phyloP scores from a whole-genome alignment of 2,888 invertebrate genomes.

The Oasisia sp. region DNA sequence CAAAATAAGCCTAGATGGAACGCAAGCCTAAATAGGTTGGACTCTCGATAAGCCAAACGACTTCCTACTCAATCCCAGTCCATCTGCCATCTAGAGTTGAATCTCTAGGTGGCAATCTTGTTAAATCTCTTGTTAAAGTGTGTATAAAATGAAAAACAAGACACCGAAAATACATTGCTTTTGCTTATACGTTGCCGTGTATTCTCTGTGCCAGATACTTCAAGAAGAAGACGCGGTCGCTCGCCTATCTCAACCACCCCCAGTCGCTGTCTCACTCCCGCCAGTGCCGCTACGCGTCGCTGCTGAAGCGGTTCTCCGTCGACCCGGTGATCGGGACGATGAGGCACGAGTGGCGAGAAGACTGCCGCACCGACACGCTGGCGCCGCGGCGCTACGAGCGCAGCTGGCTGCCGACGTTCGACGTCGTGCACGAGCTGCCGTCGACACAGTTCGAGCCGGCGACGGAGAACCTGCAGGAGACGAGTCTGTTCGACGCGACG shows the following conservation, averaged over 20 bases:
- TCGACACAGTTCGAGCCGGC: background rate
- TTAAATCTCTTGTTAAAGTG: too few relatives aligned
- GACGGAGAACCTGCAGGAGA: background rate
- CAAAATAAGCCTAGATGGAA: too few relatives aligned
- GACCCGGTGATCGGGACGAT: constrained; percentile 3
- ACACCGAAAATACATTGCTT: background rate
- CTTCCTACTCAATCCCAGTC: too few relatives aligned
- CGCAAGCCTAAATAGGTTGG: too few relatives aligned
- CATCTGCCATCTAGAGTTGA: too few relatives aligned
- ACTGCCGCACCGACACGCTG: background rate
- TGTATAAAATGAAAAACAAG: too few relatives aligned
- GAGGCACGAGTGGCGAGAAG: background rate
- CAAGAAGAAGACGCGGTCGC: background rate
- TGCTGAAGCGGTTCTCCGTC: background rate
- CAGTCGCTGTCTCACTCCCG: background rate
- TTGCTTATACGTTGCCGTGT: background rate
- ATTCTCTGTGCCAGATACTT: background rate
- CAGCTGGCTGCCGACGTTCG: background rate
- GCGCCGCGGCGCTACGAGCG: background rate
- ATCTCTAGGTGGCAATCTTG: too few relatives aligned
- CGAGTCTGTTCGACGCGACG: background rate
- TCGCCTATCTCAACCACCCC: background rate
- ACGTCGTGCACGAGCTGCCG: constrained; percentile 1
- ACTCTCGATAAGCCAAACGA: too few relatives aligned
- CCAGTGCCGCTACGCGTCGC: background rate